Conservation (phyloP, 2,113 vertebrate genomes). For the Sus scrofa region DNA sequence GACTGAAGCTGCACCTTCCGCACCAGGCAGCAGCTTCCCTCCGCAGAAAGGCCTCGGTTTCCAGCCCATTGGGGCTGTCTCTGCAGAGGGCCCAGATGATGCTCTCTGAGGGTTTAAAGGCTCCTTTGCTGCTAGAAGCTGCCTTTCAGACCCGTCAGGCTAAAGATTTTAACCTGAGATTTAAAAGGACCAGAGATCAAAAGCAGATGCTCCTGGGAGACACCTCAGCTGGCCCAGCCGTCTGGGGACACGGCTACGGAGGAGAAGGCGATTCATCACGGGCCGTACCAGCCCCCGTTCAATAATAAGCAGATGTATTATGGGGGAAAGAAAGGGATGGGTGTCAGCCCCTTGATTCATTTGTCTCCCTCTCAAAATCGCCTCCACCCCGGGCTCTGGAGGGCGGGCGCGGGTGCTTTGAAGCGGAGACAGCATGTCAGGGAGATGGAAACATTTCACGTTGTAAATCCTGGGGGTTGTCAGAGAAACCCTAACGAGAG, state of each 20-base stretch:
- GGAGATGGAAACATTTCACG: slow-evolving; percentile 87
- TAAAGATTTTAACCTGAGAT: slow-evolving; percentile 90
- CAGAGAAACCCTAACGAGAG: slow-evolving; percentile 86
- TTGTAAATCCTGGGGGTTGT: slow-evolving; percentile 88
- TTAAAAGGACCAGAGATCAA: slow-evolving; percentile 91
- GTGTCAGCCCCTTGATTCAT: slow-evolving; percentile 92
- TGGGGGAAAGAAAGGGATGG: slow-evolving; percentile 83
- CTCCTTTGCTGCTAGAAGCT: slow-evolving; percentile 82
- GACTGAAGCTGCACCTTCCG: not conserved
- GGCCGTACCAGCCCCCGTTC: slow-evolving; percentile 93
- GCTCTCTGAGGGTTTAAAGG: slow-evolving; percentile 37
- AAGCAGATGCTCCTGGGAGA: slow-evolving; percentile 93
- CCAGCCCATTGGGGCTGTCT: not conserved
- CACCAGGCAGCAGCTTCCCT: not conserved
- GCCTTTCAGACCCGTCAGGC: slow-evolving; percentile 86
- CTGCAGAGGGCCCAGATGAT: slow-evolving; percentile 45
- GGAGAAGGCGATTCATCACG: slow-evolving; percentile 92
- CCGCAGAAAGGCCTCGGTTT: not conserved
- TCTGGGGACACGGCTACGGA: slow-evolving; percentile 90
- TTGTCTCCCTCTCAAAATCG: slow-evolving; percentile 88
- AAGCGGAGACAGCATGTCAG: slow-evolving; percentile 86
- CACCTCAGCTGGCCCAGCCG: slow-evolving; percentile 86
- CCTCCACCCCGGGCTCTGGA: slow-evolving; percentile 87
- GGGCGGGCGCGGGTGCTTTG: slow-evolving; percentile 85
- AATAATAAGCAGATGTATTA: slow-evolving; percentile 96